Evolutionary conservation across 2,113 vertebrate species (phyloP), one percentile per base, ranked within the genome.

Genomic region (Scophthalmus maximus): DNA sequence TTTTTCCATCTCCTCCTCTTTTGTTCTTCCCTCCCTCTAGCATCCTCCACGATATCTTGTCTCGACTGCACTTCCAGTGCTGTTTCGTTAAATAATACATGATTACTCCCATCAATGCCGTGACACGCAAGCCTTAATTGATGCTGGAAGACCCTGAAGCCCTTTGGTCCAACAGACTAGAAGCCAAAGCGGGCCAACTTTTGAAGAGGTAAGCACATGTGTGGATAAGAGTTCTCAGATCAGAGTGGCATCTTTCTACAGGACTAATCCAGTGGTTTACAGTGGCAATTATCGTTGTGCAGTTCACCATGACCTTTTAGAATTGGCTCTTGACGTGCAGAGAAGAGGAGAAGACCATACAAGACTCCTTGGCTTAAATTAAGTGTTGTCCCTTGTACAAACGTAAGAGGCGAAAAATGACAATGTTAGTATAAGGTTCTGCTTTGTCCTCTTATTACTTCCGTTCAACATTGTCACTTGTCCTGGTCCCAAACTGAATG

Each of bases 91-190:
- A 88, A 83, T 82, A 85, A 76, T 68, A 67, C 38, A 87, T 78
- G 74, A 87, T 82, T 84, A 58, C 53, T 79, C 65, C 82, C 65
- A 72, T 88, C 86, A 72, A 52, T 63, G 81, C 77, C 20, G 20
- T 76, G 38, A 76, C 82, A 85, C 42, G 66, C 82, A 66, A 76
- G 64, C 73, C 52, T 73, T 69, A 79, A 82, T 76, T 82, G 67
- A 76, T 32, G 68, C 72, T 73, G 74, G 72, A 85, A 76, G 70
- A 46, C 42, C 53, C 55, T 62, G 67, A 68, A 62, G 34, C 52
- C 58, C 32, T 3, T 46, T 53, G 57, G 40, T 82, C 60, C 40
- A 60, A 46, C 55, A 74, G 60, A 77, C 6, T 49, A 47, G 12
- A 59, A 58, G 60, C 20, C 44, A 53, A 52, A 68, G 58, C 30